A percentile compares a stretch with the other conserved stretches of the same genome.
Conservation (phyloP, 2,888 invertebrate species). For the Dorcus hopei region DNA sequence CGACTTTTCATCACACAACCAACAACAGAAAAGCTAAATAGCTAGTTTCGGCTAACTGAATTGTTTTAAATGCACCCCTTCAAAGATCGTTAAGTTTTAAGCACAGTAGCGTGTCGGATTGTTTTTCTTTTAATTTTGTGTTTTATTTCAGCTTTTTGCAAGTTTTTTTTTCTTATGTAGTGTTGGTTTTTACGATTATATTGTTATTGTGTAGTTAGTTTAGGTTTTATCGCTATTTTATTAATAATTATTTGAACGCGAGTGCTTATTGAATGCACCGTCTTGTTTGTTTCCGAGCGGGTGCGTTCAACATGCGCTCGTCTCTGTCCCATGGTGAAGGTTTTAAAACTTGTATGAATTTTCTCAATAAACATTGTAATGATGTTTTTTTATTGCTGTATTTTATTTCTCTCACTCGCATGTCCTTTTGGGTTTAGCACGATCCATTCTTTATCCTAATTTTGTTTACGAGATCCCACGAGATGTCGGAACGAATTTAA, state of each 20-base stretch:
- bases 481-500: not conserved
- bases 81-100: not conserved
- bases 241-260: not conserved
- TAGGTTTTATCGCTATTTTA: conserved; percentile 17
- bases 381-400: conserved; percentile 46
- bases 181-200: conserved; percentile 20
- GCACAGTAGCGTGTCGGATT: conserved; percentile 14
- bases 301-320: conserved; percentile 12
- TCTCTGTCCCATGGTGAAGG: conserved; percentile 40
- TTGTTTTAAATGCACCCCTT: not conserved
- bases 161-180: conserved; percentile 28
- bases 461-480: not conserved
- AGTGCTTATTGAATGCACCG: not conserved
- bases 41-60: not conserved
- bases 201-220: conserved; percentile 21
- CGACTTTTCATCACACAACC: too few relatives aligned
- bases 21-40: too few relatives aligned
- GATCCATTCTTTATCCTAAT: conserved; percentile 13
- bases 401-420: conserved; percentile 43
- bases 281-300: not conserved
- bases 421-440: conserved; percentile 26
- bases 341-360: conserved; percentile 43
- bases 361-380: conserved; percentile 49
- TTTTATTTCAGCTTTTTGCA: conserved; percentile 28
- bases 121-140: conserved; percentile 18